Base-by-base conservation (phyloP, 2,888 invertebrate genomes). In the Pollenia angustigena region DNA sequence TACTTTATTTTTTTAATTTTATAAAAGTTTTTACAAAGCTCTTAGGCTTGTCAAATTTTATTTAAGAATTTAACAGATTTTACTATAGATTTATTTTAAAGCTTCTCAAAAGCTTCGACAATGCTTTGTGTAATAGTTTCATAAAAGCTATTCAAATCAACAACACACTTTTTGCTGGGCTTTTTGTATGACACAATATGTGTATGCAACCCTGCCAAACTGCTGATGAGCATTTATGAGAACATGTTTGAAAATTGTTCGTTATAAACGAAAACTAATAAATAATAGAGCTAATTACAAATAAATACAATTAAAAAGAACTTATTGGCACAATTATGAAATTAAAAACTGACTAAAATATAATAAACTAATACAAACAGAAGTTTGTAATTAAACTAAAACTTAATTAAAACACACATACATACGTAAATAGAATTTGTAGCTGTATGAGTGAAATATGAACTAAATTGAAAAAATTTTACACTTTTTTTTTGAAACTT, bases 241-340 rank as follows among this genome's bases (percentile, higher is more conserved):
- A 62, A 52, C 62, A 44, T 58, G 16, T 80, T 23, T 52, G 7
- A 44, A 52, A 58, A 50, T 54, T 71, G 78, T 72, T 42, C 2
- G 56, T 14, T 50, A 72, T 52, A 32, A 71, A 76, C 76, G 18
- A 60, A 52, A 68, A 16, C 64, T 52, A 68, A 68, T 68, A 56
- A 78, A 84, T 78, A 80, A 85, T 74, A 60, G 11, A 74, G 54
- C 74, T 81, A 72, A 85, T 81, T 76, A 66, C 14, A 75, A 69
- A 69, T 56, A 42, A 64, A 81, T 71, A 58, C 8, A 81, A 75
- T 76, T 69, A 68, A 75, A 75, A 82, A n/a, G 1, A 75, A 76
- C 16, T 48, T 66, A 71, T 72, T 85, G 81, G 81, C 81, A 78
- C 81, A 76, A 81, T 85, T 85, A 81, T 69, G 16, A 80, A 84